Evolutionary conservation across 2,888 invertebrate species (phyloP), one percentile per base, ranked within the genome.

Genomic region (Chymomyza caudatula): DNA sequence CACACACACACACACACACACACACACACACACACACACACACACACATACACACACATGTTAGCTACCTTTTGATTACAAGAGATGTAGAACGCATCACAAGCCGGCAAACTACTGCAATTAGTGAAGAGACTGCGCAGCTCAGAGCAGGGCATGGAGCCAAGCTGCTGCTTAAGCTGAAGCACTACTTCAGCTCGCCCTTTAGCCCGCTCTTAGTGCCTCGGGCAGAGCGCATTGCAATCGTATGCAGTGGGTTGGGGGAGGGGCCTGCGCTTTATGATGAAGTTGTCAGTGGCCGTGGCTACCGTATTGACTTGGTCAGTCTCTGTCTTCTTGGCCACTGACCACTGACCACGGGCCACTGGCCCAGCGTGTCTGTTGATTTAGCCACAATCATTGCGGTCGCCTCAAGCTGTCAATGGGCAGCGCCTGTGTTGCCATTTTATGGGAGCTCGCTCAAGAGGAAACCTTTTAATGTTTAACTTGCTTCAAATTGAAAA

Each of bases 201-300:
- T 11, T 37, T 11, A 37, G 8, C 0, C 29, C 29, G 29, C 11
- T 11, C 29, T 37, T 11, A 37, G 11, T 3, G 29, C 29, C 29
- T 37, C 1, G 11, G 29, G 29, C 29, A 11, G 11, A 37, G 29
- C 11, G 29, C 29, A 37, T 3, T 37, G 29, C 2, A 37, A 11
- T 37, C n/a, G n/a, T n/a, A n/a, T 37, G 29, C 29, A 37, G 29
- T 37, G 29, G 29, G 29, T 37, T 37, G 29, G 11, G 29, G 60
- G 43, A 47, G 68, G 69, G 70, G 74, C 78, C 76, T 78, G 59
- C 63, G 76, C 76, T 67, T 71, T 81, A 83, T 83, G 80, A 80
- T 80, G 80, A 76, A 76, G 84, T 80, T 80, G 80, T 80, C 84
- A 80, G 84, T 78, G 81, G 74, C 55, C 52, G 65, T 61, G 59